Conservation (phyloP, 2,888 invertebrate species). For the Sinhomidia bicolor region DNA sequence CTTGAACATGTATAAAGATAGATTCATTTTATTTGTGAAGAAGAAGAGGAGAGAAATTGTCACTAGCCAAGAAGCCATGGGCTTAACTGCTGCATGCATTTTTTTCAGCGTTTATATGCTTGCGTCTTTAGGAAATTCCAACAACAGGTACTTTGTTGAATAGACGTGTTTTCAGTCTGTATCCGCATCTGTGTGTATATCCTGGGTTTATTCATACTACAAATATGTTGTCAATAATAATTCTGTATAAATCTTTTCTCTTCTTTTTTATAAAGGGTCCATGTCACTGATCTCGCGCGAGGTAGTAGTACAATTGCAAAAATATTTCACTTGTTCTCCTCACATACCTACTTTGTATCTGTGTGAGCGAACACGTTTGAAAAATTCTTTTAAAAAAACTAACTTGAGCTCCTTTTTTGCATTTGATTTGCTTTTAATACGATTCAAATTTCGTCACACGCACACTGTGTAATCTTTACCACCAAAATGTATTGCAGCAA, state of each 20-base stretch:
- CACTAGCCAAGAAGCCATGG: not conserved
- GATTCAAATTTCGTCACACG: slow-evolving; percentile 23
- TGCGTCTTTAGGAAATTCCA: slow-evolving; percentile 39
- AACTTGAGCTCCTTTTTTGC: not conserved
- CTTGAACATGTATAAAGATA: not conserved
- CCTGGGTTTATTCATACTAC: not conserved
- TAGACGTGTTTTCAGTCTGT: slow-evolving; percentile 8
- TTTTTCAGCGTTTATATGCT: no score
- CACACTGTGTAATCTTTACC: not conserved
- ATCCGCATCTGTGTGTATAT: not conserved
- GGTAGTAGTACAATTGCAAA: not conserved
- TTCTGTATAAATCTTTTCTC: not conserved
- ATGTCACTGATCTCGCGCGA: slow-evolving; percentile 40
- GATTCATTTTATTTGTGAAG: not conserved
- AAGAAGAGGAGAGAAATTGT: no score
- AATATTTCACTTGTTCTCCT: not conserved
- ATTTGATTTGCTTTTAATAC: slow-evolving; percentile 38
- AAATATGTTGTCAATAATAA: not conserved
- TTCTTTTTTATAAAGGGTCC: slow-evolving; percentile 13
- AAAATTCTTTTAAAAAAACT: not conserved
- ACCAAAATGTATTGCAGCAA: not conserved
- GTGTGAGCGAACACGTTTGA: slow-evolving; percentile 50
- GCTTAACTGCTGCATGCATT: not conserved
- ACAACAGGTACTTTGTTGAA: slow-evolving; percentile 37
- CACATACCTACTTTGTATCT: not conserved